Conservation (phyloP, 2,888 invertebrate species). For the Eretmocerus hayati region DNA sequence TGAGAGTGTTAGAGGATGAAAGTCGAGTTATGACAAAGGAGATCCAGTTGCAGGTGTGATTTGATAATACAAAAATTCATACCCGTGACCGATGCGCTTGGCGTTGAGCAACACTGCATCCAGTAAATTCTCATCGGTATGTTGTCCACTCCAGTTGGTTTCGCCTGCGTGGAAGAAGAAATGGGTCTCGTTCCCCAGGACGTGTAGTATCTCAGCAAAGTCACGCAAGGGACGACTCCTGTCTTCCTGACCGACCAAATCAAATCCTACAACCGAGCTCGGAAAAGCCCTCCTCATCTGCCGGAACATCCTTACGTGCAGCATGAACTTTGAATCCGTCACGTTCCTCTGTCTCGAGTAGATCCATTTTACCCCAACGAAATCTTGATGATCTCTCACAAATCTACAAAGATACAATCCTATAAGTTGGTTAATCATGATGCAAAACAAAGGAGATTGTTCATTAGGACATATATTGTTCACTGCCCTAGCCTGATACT, state of each 20-base stretch:
- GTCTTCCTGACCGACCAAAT: slow-evolving; percentile 77
- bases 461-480: too few species aligned
- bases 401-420: slow-evolving; percentile 49
- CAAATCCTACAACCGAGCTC: slow-evolving; percentile 67
- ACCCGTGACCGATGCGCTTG: slow-evolving; percentile 73
- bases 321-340: slow-evolving; percentile 40
- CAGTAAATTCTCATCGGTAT: slow-evolving; percentile 66
- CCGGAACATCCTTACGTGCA: slow-evolving; percentile 30
- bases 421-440: too few species aligned
- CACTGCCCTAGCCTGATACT: too few species aligned
- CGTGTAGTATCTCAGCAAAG: slow-evolving; percentile 54
- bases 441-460: too few species aligned
- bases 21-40: background rate
- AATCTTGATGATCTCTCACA: slow-evolving; percentile 55
- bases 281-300: slow-evolving; percentile 53
- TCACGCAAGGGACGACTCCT: slow-evolving; percentile 57
- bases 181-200: slow-evolving; percentile 41
- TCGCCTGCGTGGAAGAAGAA: slow-evolving; percentile 82
- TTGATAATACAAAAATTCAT: slow-evolving; percentile 1
- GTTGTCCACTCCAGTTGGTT: slow-evolving; percentile 65
- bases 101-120: slow-evolving; percentile 71
- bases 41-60: background rate
- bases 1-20: background rate
- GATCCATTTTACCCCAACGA: slow-evolving; percentile 62
- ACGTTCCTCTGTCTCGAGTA: slow-evolving; percentile 58